phyloP scores from a whole-genome alignment of 2,888 invertebrate genomes.

The Sisyra nigra region DNA sequence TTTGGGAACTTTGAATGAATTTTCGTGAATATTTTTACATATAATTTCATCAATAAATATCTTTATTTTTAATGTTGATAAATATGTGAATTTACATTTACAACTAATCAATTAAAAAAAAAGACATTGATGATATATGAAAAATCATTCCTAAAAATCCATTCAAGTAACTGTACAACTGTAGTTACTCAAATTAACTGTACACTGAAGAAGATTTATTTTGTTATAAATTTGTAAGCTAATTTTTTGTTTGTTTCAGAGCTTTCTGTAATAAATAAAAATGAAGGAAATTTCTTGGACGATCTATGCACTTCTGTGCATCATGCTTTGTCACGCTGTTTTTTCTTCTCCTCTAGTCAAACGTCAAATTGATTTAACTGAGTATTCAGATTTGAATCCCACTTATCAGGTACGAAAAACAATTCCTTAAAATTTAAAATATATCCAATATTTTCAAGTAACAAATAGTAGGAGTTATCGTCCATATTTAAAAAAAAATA shows the following conservation, averaged over 20 bases:
- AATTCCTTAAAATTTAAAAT: neutral
- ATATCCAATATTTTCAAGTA: neutral
- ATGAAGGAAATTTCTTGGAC: constrained; percentile 21
- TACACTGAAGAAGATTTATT: too few relatives aligned
- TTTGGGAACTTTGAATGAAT: too few relatives aligned
- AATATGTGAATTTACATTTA: too few relatives aligned
- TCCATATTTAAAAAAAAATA: too few relatives aligned
- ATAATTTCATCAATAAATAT: neutral
- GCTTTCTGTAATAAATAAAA: constrained; percentile 14
- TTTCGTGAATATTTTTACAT: neutral
- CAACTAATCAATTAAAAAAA: neutral
- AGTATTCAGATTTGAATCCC: constrained; percentile 6
- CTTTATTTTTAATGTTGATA: neutral
- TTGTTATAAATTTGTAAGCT: too few relatives aligned
- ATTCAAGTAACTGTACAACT: too few relatives aligned
- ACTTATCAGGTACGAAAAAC: constrained; percentile 1
- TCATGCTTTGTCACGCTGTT: constrained; percentile 17
- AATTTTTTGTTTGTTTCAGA: constrained; percentile 17
- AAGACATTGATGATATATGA: too few relatives aligned
- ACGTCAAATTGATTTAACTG: constrained; percentile 16
- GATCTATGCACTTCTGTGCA: constrained; percentile 17
- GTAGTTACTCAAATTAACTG: too few relatives aligned
- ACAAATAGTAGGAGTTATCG: too few relatives aligned
- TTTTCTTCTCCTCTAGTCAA: constrained; percentile 21
- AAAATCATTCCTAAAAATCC: too few relatives aligned